Evolutionary conservation across 2,888 invertebrate genomes (phyloP), one percentile per base, ranked within the genome.

Genomic region (Rhabditoides inermis): DNA sequence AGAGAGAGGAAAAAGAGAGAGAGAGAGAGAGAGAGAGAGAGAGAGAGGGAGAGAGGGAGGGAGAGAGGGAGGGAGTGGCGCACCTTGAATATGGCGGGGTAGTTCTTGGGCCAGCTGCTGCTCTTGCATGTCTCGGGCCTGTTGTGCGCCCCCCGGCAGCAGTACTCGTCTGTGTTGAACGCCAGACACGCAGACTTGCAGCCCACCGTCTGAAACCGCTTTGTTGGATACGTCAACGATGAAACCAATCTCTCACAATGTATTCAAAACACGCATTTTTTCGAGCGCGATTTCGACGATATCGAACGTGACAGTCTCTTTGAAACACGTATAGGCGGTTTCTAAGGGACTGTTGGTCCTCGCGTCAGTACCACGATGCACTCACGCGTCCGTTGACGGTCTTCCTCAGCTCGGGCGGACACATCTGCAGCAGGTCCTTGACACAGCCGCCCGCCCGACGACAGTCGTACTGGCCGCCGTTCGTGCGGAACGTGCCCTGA

Each of bases 101-200:
- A 81, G 55, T 78, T 61, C 26, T 22, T 20, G 26, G 44, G 50
- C 50, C 50, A 50, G 23, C 36, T 23, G 30, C 63, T 55, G 0
- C 77, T 72, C 27, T 75, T 71, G 65, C 81, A 82, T 3, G 77
- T 79, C 45, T 78, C 68, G 1, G 80, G 79, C 3, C 57, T 70
- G 23, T 72, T 69, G 56, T 78, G 76, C 0, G 72, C 71, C 1
- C 78, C 78, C 23, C 79, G 71, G 63, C 81, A 81, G 65, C 82
- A 81, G 59, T 79, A 80, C 55, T 78, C 69, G 57, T 80, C 80
- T 0, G 78, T 78, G 55, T 78, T 74, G 71, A 80, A 80, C 2
- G 78, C 77, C 37, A 75, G 46, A 67, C 82, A 81, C 3, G 81
- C 80, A 36, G 80, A 80, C 62, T 79, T 78, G 61, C 82, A 82